phyloP scores from a whole-genome alignment of 2,113 vertebrate species.

The Syrrhaptes paradoxus region DNA sequence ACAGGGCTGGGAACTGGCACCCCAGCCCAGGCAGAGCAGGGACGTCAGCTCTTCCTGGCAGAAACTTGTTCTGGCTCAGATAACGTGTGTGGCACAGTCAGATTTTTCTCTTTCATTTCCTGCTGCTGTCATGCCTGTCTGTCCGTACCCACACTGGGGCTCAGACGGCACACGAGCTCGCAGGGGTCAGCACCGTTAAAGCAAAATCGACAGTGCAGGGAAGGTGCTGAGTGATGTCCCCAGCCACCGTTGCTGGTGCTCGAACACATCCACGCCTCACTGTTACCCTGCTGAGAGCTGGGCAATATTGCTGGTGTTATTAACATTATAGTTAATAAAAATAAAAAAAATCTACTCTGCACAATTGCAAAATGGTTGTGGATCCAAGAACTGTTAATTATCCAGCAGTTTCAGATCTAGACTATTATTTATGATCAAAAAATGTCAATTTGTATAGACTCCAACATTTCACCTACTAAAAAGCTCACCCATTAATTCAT shows the following conservation, averaged over 20 bases:
- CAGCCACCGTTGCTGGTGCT: neutral
- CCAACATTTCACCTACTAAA: constrained; percentile 40
- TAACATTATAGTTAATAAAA: neutral
- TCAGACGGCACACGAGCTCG: neutral
- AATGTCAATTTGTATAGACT: constrained; percentile 43
- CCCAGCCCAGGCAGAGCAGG: fast-evolving
- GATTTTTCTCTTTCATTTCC: neutral
- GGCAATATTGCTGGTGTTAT: neutral
- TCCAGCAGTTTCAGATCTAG: neutral
- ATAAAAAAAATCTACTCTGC: neutral
- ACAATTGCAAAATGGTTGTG: neutral
- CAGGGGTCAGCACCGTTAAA: neutral
- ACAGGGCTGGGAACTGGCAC: neutral
- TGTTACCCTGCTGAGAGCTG: neutral
- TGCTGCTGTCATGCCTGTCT: neutral
- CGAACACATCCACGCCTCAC: neutral
- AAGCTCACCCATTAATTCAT: constrained; percentile 40
- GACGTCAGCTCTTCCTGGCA: neutral
- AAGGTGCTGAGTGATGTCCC: neutral
- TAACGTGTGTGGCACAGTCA: fast-evolving
- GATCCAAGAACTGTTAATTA: constrained; percentile 24
- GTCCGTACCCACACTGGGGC: fast-evolving
- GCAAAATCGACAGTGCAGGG: neutral
- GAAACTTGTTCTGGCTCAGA: neutral
- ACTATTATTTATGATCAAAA: constrained; percentile 56